phyloP scores from a whole-genome alignment of 2,797 vertebrate species.

The Sebastolobus altivelis region DNA sequence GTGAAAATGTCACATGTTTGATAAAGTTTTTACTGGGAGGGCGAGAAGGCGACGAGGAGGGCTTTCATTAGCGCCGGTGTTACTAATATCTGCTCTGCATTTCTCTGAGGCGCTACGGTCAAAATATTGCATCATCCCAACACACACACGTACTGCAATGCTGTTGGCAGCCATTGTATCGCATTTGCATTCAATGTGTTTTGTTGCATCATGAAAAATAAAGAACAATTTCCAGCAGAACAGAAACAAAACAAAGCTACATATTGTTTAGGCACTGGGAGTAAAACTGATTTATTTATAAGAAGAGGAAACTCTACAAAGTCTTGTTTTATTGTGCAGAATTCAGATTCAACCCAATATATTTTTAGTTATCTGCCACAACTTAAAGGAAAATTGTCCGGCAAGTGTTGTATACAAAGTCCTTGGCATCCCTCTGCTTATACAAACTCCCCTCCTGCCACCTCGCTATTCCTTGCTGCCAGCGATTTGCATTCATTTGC shows the following conservation, averaged over 20 bases:
- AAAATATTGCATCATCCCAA: constrained; percentile 64
- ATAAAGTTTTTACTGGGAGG: constrained; percentile 44
- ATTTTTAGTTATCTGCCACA: constrained; percentile 51
- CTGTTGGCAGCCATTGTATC: constrained; percentile 34
- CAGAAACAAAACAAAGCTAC: constrained; percentile 14
- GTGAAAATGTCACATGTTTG: constrained; percentile 48
- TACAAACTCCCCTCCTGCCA: constrained; percentile 65
- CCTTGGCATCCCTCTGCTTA: constrained; percentile 62
- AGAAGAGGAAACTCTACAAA: constrained; percentile 27
- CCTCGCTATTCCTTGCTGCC: constrained; percentile 69
- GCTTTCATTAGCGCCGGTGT: constrained; percentile 53
- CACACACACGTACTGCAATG: constrained; percentile 2
- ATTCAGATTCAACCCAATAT: constrained; percentile 55
- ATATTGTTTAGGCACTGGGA: constrained; percentile 6
- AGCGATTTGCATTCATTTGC: constrained; percentile 92
- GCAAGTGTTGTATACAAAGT: constrained; percentile 66
- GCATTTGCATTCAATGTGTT: constrained; percentile 45
- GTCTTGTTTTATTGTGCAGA: constrained; percentile 19
- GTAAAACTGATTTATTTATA: constrained; percentile 36
- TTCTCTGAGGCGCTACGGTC: constrained; percentile 35
- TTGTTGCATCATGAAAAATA: constrained; percentile 42
- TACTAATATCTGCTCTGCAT: constrained; percentile 60
- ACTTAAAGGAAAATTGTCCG: constrained; percentile 60
- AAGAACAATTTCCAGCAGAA: constrained; percentile 20
- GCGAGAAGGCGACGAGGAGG: constrained; percentile 12